Evolutionary conservation across 53 echinoderm and acorn worm genomes (phyloP), one percentile per base, ranked within the genome.

Genomic region (Crossaster papposus): DNA sequence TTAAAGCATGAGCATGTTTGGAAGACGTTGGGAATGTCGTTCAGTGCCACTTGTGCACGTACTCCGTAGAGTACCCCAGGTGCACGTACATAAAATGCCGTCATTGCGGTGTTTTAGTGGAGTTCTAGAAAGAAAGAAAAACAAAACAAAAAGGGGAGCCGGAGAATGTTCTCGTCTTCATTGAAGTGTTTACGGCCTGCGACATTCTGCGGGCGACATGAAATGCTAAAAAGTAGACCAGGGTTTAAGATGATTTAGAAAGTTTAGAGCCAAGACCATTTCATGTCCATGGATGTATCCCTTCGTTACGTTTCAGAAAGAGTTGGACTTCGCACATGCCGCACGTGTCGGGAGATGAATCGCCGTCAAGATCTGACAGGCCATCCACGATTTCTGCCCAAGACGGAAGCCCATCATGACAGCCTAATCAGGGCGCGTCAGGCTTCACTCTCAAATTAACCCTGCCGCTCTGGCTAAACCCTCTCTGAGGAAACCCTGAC

Each of bases 391-490:
- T n/a, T n/a, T 55, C 8, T 31, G 14, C 30, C 23, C 2, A 33
- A 6, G 30, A 55, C 58, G 44, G 44, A 55, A 58, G 51, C 31
- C 1, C 34, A 3, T 26, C 34, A 3, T 26, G 58, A 80, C 80
- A 33, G 54, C 34, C 80, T 80, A 80, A 80, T 80, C 80, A 80
- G 58, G 54, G 31, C 80, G 28, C 22, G 80, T 80, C 80, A 80
- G 58, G 32, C 80, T 80, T 80, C 80, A 58, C 80, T 80, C 58
- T 80, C 58, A 80, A 80, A 80, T 80, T 58, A 80, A 32, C 54
- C 2, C 14, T 14, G n/a, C 80, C 80, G 78, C 80, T 54, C 23
- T 50, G 44, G n/a, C 26, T 0, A 23, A 20, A 44, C 51, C 0
- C 13, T 44, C n/a, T 10, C 78, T 78, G n/a, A 20, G 24, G 29